A percentile compares a stretch with the other conserved stretches of the same genome.
Evolutionary conservation across 2,113 vertebrate species (phyloP).

Genomic region (Gnathonemus longibarbis): DNA sequence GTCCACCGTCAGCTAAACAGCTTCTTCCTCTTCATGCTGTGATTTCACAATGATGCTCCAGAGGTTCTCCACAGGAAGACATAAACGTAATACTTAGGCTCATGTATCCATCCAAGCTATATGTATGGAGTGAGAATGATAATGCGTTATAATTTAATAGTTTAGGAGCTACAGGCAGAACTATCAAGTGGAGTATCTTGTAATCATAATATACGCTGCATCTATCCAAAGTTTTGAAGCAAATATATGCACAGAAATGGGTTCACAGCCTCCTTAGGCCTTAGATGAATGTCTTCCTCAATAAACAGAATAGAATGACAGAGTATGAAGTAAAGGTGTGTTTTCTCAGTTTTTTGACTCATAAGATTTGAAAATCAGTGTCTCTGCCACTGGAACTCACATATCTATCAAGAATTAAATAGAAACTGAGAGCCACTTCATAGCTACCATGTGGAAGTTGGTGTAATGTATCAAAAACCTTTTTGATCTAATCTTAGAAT

Average conservation of each 20-base stretch:
- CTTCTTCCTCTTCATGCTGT: neutral
- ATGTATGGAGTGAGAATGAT: neutral
- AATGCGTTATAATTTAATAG: neutral
- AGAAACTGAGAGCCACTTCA: neutral
- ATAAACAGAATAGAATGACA: neutral
- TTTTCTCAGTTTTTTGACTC: neutral
- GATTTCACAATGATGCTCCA: neutral
- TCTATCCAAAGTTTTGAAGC: neutral
- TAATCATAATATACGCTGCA: neutral
- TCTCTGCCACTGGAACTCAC: neutral
- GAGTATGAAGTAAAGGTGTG: neutral
- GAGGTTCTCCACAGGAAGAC: neutral
- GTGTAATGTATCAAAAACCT: neutral
- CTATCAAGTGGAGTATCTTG: neutral
- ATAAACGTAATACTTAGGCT: neutral
- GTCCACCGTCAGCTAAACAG: too few relatives aligned
- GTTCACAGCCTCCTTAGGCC: slow-evolving; percentile 4
- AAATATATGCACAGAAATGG: neutral
- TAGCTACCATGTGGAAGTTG: neutral
- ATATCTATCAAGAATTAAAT: neutral
- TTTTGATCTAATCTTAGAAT: slow-evolving; percentile 1
- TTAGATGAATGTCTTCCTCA: neutral
- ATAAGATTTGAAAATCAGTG: neutral
- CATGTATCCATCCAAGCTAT: neutral
- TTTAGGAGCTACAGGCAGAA: neutral